Evolutionary conservation across 1,140 invertebrate species (phyloP).

Genomic region (Asobara japonica): DNA sequence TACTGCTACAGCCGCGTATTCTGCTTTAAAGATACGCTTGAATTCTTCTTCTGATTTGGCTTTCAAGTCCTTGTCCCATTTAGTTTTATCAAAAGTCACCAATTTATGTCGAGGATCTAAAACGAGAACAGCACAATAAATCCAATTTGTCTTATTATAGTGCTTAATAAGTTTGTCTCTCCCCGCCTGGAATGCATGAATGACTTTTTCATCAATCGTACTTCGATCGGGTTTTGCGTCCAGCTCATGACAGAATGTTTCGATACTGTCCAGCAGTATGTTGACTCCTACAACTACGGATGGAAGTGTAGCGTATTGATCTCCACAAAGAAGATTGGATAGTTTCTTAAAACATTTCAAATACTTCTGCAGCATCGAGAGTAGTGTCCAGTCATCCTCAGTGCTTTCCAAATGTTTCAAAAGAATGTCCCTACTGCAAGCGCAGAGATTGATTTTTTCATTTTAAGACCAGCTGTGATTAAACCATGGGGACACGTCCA

Average conservation of each 20-base stretch:
- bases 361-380: constrained; percentile 28
- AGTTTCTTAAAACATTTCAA: constrained; percentile 30
- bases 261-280: constrained; percentile 31
- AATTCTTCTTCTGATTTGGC: constrained; percentile 21
- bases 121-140: constrained; percentile 31
- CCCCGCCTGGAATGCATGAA: constrained; percentile 14
- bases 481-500: too few species aligned
- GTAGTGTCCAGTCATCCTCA: too few species aligned
- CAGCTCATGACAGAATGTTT: constrained; percentile 45
- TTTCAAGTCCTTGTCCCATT: constrained; percentile 26
- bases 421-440: neutral
- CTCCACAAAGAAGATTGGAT: constrained; percentile 25
- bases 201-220: neutral
- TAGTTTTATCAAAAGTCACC: constrained; percentile 23
- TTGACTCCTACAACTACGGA: constrained; percentile 29
- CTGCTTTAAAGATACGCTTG: neutral
- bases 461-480: constrained; percentile 15
- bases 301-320: constrained; percentile 28
- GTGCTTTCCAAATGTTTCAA: constrained; percentile 3
- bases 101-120: constrained; percentile 34
- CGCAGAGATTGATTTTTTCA: constrained; percentile 24
- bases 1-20: neutral
- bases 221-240: constrained; percentile 45
- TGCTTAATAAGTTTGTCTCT: constrained; percentile 27
- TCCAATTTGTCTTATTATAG: constrained; percentile 36